Conservation (phyloP, 2,888 invertebrate genomes). For the Epirrhoe tristata region DNA sequence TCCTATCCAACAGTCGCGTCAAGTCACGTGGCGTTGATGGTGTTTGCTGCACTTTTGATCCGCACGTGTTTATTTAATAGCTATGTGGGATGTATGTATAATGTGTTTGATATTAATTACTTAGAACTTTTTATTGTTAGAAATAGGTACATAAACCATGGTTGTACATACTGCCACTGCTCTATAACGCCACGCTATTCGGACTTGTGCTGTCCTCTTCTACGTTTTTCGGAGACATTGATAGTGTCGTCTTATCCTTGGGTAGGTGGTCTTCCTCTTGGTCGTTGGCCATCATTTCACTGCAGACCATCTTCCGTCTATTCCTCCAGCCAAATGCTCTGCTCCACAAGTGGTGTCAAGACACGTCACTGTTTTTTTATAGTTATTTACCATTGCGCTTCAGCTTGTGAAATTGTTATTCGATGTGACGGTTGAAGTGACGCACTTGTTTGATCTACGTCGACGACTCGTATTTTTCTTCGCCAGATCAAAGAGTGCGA, state of each 20-base stretch:
- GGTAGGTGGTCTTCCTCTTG: too few species aligned
- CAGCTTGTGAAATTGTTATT: background rate
- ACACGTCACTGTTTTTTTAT: background rate
- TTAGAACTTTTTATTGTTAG: background rate
- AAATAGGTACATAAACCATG: too few species aligned
- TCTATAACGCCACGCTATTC: too few species aligned
- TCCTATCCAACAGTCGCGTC: slow-evolving; percentile 1
- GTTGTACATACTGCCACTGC: too few species aligned
- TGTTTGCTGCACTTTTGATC: slow-evolving; percentile 18
- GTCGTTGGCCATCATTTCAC: too few species aligned
- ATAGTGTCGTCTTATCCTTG: too few species aligned
- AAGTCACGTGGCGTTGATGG: slow-evolving; percentile 22
- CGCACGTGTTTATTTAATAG: slow-evolving; percentile 14
- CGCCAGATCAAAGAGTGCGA: slow-evolving; percentile 15
- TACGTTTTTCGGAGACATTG: too few species aligned
- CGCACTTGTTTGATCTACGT: slow-evolving; percentile 2
- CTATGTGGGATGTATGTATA: background rate
- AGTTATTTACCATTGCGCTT: background rate
- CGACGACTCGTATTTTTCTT: slow-evolving; percentile 6
- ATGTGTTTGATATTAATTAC: slow-evolving; percentile 1
- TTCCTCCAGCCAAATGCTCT: too few species aligned
- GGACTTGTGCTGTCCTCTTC: too few species aligned
- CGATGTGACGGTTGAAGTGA: background rate
- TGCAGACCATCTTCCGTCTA: too few species aligned
- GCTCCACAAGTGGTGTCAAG: too few species aligned